Base-by-base conservation (phyloP, 1,140 invertebrate species). In the Agrilus planipennis region DNA sequence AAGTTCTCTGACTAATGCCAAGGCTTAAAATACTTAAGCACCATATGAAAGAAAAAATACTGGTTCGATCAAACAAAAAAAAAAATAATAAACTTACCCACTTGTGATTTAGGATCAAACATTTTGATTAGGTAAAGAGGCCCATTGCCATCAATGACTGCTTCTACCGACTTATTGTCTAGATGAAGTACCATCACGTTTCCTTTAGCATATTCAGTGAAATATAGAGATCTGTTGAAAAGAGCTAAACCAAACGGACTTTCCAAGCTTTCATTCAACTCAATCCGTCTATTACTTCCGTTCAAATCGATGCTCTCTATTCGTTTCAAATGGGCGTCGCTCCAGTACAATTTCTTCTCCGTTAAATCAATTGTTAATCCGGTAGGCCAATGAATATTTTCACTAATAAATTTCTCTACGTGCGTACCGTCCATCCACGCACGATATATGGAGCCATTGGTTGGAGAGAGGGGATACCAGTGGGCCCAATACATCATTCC, bases 311-410 rank as follows among this genome's bases (percentile, higher is more conserved):
- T 68, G 1, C 80, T 79, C 61, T 91, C 87, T 2, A 92, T 79
- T 53, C 67, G 76, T 46, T 74, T 70, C 15, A 77, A 58, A 49
- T 79, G 77, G 1, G 73, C 73, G 50, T 86, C 83, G 6, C 88
- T 79, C 75, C 91, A 88, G 50, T 84, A 81, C 2, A 81, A 65
- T 42, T 75, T 67, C 18, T 80, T 70, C 15, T 71, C 77, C 14
- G 76, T 72, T 47, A 77, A 76, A 61, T 95, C 88, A 23, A 96
- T 76, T 3, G 85, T 78, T 11, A 97, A 65, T 11, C 88, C 88
- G 65, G 81, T 86, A 2, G 93, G 91, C 84, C 85, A 92, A 29
- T 74, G 65, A 43, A 91, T 71, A 4, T 75, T 64, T 2, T 64
- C 58, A 22, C 62, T 63, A 1, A 76, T 51, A 27, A 81, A 62